Evolutionary conservation across 2,113 vertebrate species (phyloP).

Genomic region (Noctilio leporinus): DNA sequence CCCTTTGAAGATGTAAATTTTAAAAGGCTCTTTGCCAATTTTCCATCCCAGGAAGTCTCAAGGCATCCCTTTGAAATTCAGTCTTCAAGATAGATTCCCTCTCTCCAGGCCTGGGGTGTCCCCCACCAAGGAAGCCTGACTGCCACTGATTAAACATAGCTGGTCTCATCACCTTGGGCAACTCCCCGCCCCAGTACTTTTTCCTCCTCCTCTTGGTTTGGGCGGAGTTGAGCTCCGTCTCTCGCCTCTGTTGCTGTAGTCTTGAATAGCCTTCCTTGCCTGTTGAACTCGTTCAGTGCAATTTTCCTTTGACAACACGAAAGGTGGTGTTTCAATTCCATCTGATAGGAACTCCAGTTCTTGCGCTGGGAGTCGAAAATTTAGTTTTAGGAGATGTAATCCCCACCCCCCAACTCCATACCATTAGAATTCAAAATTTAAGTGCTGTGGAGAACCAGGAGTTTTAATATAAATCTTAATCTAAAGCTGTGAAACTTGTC

Average conservation of each 20-base stretch:
- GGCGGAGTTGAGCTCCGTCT: neutral
- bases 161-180: too few species aligned
- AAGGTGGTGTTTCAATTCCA: neutral
- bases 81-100: neutral
- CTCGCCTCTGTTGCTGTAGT: neutral
- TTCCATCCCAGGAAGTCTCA: neutral
- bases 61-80: neutral
- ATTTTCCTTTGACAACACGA: neutral
- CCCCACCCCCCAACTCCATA: neutral
- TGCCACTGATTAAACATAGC: neutral
- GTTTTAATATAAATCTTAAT: neutral
- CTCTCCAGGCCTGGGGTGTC: neutral
- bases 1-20: neutral
- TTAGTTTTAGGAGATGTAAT: neutral
- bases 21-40: neutral
- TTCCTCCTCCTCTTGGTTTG: neutral
- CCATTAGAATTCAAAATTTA: neutral
- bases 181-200: neutral
- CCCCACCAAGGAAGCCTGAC: too few species aligned
- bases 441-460: neutral
- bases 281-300: neutral
- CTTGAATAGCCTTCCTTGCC: neutral
- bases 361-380: neutral
- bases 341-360: neutral
- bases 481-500: neutral